phyloP scores from a whole-genome alignment of 2,888 invertebrate species.

The Alloscopus bannaensis region DNA sequence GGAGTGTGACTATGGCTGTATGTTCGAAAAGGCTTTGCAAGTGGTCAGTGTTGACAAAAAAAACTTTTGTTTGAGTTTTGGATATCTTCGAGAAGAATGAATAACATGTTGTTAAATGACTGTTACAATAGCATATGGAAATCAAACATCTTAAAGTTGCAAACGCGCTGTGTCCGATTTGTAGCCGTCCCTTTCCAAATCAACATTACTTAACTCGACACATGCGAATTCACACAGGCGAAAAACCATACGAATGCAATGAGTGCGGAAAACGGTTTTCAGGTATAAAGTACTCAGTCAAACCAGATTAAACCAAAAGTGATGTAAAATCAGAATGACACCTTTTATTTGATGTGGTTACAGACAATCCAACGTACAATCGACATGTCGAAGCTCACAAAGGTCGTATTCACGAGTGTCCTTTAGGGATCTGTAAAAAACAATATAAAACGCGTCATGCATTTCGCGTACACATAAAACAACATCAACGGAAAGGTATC shows the following conservation, averaged over 20 bases:
- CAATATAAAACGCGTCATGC: constrained; percentile 19
- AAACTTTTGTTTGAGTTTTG: too few species aligned
- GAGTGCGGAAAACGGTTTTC: background rate
- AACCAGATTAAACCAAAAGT: background rate
- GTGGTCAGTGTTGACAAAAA: too few species aligned
- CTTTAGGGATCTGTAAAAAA: constrained; percentile 3
- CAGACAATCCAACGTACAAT: constrained; percentile 14
- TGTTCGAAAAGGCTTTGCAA: constrained; percentile 8
- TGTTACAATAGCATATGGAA: constrained; percentile 10
- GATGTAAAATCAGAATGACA: too few species aligned
- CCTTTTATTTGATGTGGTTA: constrained; percentile 7
- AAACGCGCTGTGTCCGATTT: background rate
- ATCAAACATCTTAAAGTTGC: background rate
- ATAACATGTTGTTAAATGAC: background rate
- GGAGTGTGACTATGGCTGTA: constrained; percentile 12
- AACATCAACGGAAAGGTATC: constrained; percentile 15
- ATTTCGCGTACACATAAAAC: constrained; percentile 10
- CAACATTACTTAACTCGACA: background rate
- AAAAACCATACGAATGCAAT: constrained; percentile 9
- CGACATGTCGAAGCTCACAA: constrained; percentile 14
- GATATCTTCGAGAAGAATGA: background rate
- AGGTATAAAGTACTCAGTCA: background rate
- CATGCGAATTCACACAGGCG: constrained; percentile 9
- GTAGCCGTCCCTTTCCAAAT: background rate
- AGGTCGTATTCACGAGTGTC: background rate